A percentile compares a stretch with the other conserved stretches of the same genome.
Conservation (phyloP, 2,888 invertebrate species). For the Dasysyrphus albostriatus region DNA sequence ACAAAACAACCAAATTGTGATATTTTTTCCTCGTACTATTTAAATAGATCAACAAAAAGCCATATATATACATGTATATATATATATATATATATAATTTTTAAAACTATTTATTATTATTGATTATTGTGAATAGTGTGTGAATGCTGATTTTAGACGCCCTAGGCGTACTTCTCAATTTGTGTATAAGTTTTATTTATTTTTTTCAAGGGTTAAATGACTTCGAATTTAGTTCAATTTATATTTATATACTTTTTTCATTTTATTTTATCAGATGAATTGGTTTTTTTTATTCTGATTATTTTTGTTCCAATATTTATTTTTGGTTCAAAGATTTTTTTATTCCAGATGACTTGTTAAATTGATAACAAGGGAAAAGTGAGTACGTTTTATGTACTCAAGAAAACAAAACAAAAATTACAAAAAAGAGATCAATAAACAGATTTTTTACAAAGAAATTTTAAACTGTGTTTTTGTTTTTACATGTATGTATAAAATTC, state of each 20-base stretch:
- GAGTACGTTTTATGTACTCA: conserved; percentile 72
- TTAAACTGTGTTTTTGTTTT: conserved; percentile 18
- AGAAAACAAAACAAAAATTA: conserved; percentile 27
- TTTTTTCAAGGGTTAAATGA: conserved; percentile 54
- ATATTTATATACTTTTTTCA: conserved; percentile 18
- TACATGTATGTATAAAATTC: neutral
- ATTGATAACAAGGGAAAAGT: conserved; percentile 71
- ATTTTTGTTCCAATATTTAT: conserved; percentile 54
- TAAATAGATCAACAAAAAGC: conserved; percentile 66
- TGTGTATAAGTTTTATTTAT: conserved; percentile 56
- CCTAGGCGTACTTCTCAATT: conserved; percentile 29
- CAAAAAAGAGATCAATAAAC: conserved; percentile 52
- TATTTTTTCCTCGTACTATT: conserved; percentile 75
- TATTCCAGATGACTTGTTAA: conserved; percentile 75
- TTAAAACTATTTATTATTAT: conserved; percentile 53
- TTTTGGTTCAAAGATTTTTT: conserved; percentile 61
- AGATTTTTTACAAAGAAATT: conserved; percentile 48
- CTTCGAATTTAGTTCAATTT: conserved; percentile 54
- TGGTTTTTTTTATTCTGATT: conserved; percentile 56
- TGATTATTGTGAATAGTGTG: conserved; percentile 72
- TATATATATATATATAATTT: conserved; percentile 57
- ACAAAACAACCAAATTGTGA: conserved; percentile 74
- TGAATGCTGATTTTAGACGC: conserved; percentile 64
- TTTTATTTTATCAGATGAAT: conserved; percentile 34
- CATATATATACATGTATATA: conserved; percentile 51